A percentile compares a stretch with the other conserved stretches of the same genome.
These are phyloP conservation scores for Scaptomyza graminum DNA, from an alignment of 1,140 invertebrate genomes.

Conservation along the genomic window DNA sequence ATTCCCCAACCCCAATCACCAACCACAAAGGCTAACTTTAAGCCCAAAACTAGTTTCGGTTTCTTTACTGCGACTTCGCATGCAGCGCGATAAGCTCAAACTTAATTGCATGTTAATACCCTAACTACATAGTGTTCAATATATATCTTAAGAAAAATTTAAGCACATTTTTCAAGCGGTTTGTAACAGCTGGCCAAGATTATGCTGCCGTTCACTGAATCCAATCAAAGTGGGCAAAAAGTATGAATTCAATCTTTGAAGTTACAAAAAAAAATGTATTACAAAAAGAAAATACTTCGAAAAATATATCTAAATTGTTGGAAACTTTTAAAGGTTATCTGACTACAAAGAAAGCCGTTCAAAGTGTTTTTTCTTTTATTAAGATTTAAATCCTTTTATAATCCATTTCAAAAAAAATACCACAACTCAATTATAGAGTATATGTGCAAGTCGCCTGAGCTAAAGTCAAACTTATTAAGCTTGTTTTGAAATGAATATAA, in stretches of 20 bases:
- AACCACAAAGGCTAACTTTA: background rate
- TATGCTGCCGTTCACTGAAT: too few relatives aligned
- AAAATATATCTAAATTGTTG: too few relatives aligned
- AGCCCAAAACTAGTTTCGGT: background rate
- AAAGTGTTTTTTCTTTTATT: too few relatives aligned
- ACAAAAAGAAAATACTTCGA: too few relatives aligned
- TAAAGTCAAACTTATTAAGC: background rate
- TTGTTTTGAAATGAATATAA: conserved; percentile 41
- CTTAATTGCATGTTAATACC: conserved; percentile 54
- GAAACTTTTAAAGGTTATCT: too few relatives aligned
- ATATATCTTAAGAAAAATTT: background rate
- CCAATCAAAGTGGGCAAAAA: too few relatives aligned
- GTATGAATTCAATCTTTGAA: too few relatives aligned
- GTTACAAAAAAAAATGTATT: too few relatives aligned
- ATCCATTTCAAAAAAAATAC: too few relatives aligned
- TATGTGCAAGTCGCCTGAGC: background rate
- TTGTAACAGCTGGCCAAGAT: background rate
- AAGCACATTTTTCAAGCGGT: background rate
- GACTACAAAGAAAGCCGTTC: too few relatives aligned
- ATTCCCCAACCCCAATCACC: background rate
- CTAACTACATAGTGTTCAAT: conserved; percentile 4
- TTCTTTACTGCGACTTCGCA: too few relatives aligned
- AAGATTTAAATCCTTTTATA: too few relatives aligned
- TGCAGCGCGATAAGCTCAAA: conserved; percentile 8
- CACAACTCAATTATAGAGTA: background rate